Evolutionary conservation across 2,797 vertebrate species (phyloP).

Genomic region (Sandelia bainsii): DNA sequence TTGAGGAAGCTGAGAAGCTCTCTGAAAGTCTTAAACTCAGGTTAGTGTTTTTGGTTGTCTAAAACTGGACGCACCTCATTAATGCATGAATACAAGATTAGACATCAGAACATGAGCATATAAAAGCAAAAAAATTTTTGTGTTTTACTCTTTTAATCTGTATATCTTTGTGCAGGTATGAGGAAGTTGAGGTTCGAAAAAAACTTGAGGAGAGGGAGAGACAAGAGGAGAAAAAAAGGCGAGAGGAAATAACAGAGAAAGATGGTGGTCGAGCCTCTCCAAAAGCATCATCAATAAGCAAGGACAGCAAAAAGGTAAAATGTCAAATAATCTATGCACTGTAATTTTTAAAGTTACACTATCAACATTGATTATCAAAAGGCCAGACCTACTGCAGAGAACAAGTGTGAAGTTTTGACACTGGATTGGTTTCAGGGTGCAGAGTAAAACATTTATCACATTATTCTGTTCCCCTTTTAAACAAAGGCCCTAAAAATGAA

Average conservation of each 20-base stretch:
- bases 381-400: neutral
- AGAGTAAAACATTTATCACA: neutral
- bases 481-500: neutral
- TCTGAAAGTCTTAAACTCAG: constrained; percentile 98
- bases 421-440: neutral
- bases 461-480: neutral
- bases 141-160: neutral
- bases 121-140: neutral
- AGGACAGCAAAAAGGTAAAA: constrained; percentile 88
- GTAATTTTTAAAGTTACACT: neutral
- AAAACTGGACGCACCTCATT: neutral
- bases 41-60: constrained; percentile 72
- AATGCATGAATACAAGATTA: neutral
- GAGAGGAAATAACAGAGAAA: constrained; percentile 84
- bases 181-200: constrained; percentile 96
- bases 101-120: neutral
- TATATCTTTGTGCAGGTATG: constrained; percentile 86
- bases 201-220: constrained; percentile 94
- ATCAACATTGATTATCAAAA: constrained; percentile 4
- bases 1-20: constrained; percentile 98
- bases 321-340: neutral
- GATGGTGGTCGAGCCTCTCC: constrained; percentile 73
- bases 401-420: neutral
- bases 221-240: constrained; percentile 89
- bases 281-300: constrained; percentile 80